Percentiles rank a stretch among this genome's conserved stretches.
These are phyloP conservation scores for Macquaria australasica DNA, from an alignment of 2,113 vertebrate genomes.

Conservation along the genomic window DNA sequence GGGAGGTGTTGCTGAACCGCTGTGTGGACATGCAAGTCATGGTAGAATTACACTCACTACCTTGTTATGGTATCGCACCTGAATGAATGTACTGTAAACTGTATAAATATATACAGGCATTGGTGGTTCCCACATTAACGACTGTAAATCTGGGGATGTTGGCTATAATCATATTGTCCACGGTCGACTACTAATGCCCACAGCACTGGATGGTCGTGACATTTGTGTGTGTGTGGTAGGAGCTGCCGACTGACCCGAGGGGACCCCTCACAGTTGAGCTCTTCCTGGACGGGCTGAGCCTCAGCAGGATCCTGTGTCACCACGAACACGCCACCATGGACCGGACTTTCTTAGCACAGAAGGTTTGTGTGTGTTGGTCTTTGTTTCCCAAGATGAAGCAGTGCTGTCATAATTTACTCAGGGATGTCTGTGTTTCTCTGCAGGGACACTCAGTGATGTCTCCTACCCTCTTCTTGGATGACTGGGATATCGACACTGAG, in stretches of 20 bases:
- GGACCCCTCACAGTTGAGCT: constrained; percentile 84
- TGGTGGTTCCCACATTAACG: not conserved
- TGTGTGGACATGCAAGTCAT: constrained; percentile 86
- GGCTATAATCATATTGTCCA: not conserved
- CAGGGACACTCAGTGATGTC: constrained; percentile 60
- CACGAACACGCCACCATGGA: constrained; percentile 81
- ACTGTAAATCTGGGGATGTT: not conserved
- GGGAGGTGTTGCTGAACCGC: constrained; percentile 87
- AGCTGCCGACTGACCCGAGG: constrained; percentile 82
- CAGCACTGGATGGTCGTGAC: not conserved
- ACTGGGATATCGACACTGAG: constrained; percentile 85
- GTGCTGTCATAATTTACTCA: not conserved
- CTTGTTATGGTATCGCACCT: not conserved
- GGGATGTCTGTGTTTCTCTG: constrained; percentile 20
- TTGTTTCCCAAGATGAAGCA: not conserved
- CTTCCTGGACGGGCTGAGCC: constrained; percentile 86
- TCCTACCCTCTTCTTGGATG: constrained; percentile 62
- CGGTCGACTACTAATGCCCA: not conserved
- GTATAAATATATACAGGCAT: not conserved
- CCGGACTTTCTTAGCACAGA: not conserved
- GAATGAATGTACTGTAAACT: not conserved
- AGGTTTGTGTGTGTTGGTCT: constrained; percentile 56
- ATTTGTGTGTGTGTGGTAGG: constrained; percentile 73
- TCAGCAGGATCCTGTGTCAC: constrained; percentile 89
- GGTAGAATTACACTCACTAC: constrained; percentile 78